phyloP scores from a whole-genome alignment of 2,113 vertebrate species.

The Chelonoidis abingdonii region DNA sequence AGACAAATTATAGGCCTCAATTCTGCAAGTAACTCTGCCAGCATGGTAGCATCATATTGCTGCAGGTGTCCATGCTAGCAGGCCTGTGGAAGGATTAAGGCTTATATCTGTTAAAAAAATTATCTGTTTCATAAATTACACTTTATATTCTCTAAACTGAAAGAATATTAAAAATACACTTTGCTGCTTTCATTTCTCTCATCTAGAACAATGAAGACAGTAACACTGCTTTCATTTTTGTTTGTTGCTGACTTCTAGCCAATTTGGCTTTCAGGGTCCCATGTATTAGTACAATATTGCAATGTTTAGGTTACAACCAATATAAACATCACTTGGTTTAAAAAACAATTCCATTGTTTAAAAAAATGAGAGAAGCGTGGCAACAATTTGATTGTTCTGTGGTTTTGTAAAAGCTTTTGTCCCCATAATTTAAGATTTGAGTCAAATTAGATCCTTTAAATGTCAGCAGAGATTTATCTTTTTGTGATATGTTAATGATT shows the following conservation, averaged over 20 bases:
- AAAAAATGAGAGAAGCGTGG: neutral
- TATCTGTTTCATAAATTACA: conserved; percentile 7
- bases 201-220: conserved; percentile 43
- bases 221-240: conserved; percentile 55
- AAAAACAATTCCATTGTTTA: neutral
- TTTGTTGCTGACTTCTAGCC: conserved; percentile 64
- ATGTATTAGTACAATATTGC: neutral
- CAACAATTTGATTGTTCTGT: neutral
- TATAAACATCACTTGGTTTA: neutral
- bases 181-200: neutral
- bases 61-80: neutral
- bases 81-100: neutral
- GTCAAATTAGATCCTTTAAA: neutral
- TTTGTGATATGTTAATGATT: accelerated
- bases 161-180: conserved; percentile 9
- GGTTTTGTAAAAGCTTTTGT: neutral
- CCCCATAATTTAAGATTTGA: neutral
- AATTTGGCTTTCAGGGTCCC: conserved; percentile 56
- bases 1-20: neutral
- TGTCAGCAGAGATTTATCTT: accelerated
- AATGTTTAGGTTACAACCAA: conserved; percentile 14
- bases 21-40: conserved; percentile 9
- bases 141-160: neutral
- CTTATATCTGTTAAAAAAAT: neutral
- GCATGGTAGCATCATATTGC: neutral